These are phyloP conservation scores for Hypotaenidia philippensis DNA, from an alignment of 2,797 vertebrate species.

Conservation along the genomic window DNA sequence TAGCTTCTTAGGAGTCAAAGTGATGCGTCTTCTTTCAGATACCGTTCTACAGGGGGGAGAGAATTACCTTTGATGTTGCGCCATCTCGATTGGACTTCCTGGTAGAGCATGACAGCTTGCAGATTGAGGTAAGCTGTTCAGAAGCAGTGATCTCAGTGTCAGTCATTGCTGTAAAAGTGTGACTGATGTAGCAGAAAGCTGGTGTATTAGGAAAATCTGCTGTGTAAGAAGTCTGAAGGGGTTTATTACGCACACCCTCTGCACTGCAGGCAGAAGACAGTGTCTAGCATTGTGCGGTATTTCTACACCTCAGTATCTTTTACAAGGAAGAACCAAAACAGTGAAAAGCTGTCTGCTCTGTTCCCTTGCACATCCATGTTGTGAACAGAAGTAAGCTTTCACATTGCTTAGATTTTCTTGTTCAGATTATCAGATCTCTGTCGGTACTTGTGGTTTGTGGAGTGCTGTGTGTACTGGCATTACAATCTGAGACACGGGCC, in stretches of 20 bases:
- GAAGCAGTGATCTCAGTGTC: neutral
- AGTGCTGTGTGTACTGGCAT: neutral
- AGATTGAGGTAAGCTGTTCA: conserved; percentile 85
- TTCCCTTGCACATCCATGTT: neutral
- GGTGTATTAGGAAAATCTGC: neutral
- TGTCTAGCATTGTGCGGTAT: rapidly evolving
- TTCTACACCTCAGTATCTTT: neutral
- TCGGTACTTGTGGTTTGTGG: neutral
- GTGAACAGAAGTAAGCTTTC: neutral
- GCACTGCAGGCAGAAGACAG: neutral
- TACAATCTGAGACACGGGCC: neutral
- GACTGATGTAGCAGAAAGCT: neutral
- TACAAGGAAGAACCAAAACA: neutral
- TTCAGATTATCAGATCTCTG: neutral
- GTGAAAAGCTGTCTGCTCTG: neutral
- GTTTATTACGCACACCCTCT: neutral
- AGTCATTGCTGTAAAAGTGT: neutral
- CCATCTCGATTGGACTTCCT: conserved; percentile 92
- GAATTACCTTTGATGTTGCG: conserved; percentile 98
- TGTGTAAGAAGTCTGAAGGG: neutral
- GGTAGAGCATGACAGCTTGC: conserved; percentile 93
- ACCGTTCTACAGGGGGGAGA: conserved; percentile 95
- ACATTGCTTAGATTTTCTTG: neutral
- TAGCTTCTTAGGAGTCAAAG: neutral
- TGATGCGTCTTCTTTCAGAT: conserved; percentile 80